A percentile compares a stretch with the other conserved stretches of the same genome.
phyloP scores from a whole-genome alignment of 2,888 invertebrate species.

The Drosophila niveifrons region DNA sequence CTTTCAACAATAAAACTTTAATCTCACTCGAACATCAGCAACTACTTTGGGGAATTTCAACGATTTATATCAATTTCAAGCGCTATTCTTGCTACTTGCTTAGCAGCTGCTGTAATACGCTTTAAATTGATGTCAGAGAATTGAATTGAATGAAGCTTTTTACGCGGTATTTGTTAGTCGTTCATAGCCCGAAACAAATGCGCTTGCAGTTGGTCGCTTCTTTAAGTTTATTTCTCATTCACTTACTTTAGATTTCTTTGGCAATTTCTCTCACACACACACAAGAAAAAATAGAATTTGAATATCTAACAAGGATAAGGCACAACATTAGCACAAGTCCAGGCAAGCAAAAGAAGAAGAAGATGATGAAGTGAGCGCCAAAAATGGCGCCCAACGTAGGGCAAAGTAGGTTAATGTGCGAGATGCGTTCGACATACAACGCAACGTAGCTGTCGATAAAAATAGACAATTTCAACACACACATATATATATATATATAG shows the following conservation, averaged over 20 bases:
- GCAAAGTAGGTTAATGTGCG: constrained; percentile 74
- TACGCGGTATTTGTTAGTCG: neutral
- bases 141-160: too few species aligned
- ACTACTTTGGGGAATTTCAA: constrained; percentile 22
- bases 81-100: neutral
- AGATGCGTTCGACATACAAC: constrained; percentile 36
- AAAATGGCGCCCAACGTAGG: constrained; percentile 65
- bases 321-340: constrained; percentile 38
- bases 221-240: neutral
- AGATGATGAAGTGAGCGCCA: constrained; percentile 1
- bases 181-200: neutral
- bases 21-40: constrained; percentile 1
- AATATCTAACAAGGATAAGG: constrained; percentile 73
- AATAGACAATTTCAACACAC: constrained; percentile 44
- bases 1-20: constrained; percentile 23
- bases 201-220: neutral
- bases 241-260: neutral
- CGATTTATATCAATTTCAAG: constrained; percentile 30
- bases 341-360: neutral
- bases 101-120: neutral
- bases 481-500: too few species aligned
- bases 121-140: too few species aligned
- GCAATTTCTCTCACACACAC: neutral
- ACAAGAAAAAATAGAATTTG: constrained; percentile 52
- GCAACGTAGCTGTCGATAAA: constrained; percentile 63